Percentiles rank a stretch among this genome's conserved stretches.
phyloP scores from a whole-genome alignment of 2,888 invertebrate genomes.

The Synanthedon vespiformis region DNA sequence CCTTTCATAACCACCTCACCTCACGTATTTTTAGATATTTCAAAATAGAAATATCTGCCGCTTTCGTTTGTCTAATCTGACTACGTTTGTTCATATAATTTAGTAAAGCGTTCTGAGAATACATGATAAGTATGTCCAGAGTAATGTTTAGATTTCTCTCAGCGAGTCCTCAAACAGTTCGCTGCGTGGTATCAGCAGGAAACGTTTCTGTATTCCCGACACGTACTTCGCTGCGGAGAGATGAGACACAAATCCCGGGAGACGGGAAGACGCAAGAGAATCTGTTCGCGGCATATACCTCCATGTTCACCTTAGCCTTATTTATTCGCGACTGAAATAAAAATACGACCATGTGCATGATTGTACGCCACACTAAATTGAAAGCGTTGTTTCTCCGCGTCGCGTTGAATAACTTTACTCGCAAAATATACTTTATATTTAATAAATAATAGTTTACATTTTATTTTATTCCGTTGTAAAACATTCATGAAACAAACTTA shows the following conservation, averaged over 20 bases:
- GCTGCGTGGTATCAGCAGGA: conserved; percentile 20
- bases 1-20: conserved; percentile 33
- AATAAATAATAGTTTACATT: too few relatives aligned
- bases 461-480: too few relatives aligned
- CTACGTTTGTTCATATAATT: neutral
- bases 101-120: neutral
- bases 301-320: conserved; percentile 47
- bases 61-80: neutral
- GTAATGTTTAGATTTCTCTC: conserved; percentile 11
- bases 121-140: conserved; percentile 1
- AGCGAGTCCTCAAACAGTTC: conserved; percentile 7
- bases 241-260: conserved; percentile 59
- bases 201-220: conserved; percentile 33
- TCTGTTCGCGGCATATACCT: conserved; percentile 45
- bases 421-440: too few relatives aligned
- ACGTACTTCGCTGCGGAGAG: conserved; percentile 51
- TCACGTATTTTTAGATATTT: neutral
- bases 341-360: conserved; percentile 37
- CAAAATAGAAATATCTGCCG: neutral
- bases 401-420: too few relatives aligned
- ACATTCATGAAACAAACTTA: too few relatives aligned
- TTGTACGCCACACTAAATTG: conserved; percentile 16
- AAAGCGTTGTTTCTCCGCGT: neutral
- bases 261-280: conserved; percentile 41
- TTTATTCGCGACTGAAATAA: conserved; percentile 51